Percentiles rank a stretch among this genome's conserved stretches.
Conservation (phyloP, 2,797 vertebrate genomes). For the Parambassis ranga region DNA sequence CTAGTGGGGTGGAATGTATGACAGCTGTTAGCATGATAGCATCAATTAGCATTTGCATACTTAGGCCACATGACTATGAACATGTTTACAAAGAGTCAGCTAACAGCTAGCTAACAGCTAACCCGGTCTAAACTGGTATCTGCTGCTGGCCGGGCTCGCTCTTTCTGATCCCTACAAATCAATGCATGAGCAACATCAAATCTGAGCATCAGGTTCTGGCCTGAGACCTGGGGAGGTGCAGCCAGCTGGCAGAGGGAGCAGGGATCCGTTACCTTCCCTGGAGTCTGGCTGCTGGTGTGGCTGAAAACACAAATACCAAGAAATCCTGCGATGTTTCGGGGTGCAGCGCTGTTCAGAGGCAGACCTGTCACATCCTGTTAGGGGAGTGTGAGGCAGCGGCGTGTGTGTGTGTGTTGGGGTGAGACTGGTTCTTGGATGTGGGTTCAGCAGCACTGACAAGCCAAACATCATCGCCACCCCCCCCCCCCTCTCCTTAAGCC, state of each 20-base stretch:
- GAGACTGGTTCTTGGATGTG: conserved; percentile 28
- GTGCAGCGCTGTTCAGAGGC: not conserved
- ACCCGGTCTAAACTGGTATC: too few relatives aligned
- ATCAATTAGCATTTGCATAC: too few relatives aligned
- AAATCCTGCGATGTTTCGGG: not conserved
- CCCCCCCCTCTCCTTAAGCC: not conserved
- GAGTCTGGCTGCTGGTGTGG: not conserved
- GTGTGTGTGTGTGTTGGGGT: conserved; percentile 1
- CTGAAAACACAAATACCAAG: conserved; percentile 2
- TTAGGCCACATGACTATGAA: too few relatives aligned
- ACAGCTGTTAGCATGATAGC: too few relatives aligned
- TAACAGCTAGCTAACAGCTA: too few relatives aligned
- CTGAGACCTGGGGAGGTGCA: not conserved
- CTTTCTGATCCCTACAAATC: too few relatives aligned
- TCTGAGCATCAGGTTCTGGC: too few relatives aligned
- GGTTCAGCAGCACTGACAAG: conserved; percentile 19
- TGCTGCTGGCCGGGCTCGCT: too few relatives aligned
- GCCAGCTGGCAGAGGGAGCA: not conserved
- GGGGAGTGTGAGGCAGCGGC: not conserved
- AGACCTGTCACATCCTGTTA: conserved; percentile 45
- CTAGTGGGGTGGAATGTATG: too few relatives aligned
- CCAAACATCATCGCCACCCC: conserved; percentile 17
- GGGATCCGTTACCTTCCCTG: not conserved
- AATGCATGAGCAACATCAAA: too few relatives aligned
- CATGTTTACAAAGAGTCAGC: too few relatives aligned